These are phyloP conservation scores for Sycophila sp. DNA, from an alignment of 1,140 invertebrate species.

Conservation along the genomic window DNA sequence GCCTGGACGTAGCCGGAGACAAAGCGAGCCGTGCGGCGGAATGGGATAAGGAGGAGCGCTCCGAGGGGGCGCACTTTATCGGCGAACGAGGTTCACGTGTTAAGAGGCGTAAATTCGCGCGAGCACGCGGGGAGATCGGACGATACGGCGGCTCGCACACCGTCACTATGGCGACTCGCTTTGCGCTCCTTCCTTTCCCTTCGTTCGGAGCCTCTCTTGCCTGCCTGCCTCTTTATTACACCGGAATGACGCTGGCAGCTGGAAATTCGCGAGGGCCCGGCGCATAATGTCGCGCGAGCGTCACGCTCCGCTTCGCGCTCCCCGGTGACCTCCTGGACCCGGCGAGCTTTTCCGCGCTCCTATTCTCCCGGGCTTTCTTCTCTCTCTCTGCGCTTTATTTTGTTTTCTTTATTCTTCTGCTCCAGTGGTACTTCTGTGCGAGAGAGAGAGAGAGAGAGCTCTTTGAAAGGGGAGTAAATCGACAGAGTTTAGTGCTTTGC, in stretches of 20 bases:
- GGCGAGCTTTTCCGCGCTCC: too few species aligned
- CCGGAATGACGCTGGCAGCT: background rate
- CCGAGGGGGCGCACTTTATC: slow-evolving; percentile 3
- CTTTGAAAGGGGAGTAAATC: too few species aligned
- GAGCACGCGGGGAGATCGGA: background rate
- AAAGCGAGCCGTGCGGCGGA: too few species aligned
- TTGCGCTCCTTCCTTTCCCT: background rate
- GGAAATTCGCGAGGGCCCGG: background rate
- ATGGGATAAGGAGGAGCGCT: too few species aligned
- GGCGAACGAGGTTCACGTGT: background rate
- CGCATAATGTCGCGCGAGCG: background rate
- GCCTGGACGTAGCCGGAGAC: too few species aligned
- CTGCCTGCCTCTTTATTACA: background rate
- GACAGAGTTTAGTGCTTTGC: too few species aligned
- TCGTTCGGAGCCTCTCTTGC: background rate
- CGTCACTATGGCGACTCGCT: slow-evolving; percentile 18
- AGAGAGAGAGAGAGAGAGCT: too few species aligned
- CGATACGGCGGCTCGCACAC: slow-evolving; percentile 5
- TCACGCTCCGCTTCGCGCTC: background rate
- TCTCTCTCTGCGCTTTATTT: background rate
- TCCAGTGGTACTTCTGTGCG: too few species aligned
- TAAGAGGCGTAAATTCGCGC: background rate
- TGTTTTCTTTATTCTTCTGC: too few species aligned
- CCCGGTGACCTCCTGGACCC: too few species aligned
- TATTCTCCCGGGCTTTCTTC: background rate